Base-by-base conservation (phyloP, 2,888 invertebrate species). In the Agrotis ipsilon region DNA sequence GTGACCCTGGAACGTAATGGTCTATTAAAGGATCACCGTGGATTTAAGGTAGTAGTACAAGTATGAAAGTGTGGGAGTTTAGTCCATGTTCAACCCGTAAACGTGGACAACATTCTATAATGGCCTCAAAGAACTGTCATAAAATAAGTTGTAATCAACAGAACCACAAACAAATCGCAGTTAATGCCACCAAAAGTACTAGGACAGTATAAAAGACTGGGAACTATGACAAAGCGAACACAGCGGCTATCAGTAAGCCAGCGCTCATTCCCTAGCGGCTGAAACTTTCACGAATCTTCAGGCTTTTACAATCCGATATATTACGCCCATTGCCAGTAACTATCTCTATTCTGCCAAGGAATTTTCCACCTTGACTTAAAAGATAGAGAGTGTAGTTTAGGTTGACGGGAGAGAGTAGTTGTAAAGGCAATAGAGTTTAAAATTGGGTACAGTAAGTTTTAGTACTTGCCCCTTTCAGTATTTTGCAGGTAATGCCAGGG, bases 391-490 rank as follows among this genome's bases (percentile, higher is more conserved):
- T 71, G 0, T 14, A 11, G 0, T 61, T 71, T 77, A 3, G 9
- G 2, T 45, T 55, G 16, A 2, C 1, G 1, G 1, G 0, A 39
- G 14, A 14, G 19, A 43, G 49, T 63, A 68, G 58, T 72, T 68
- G 45, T 62, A 68, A 72, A 68, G 64, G 71, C 65, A 64, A 18
- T 71, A 79, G 82, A 90, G 86, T 92, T 92, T 91, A 92, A 92
- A 93, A 92, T 92, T 92, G 90, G 91, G 87, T 88, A 84, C 81
- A 86, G 86, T 91, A 90, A 92, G 89, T 92, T 92, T 88, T 89
- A 87, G 86, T 83, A 81, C 86, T 87, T 81, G 75, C 75, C 75
- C 68, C 82, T 86, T 78, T 72, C 80, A 76, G 72, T 81, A 84
- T 84, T 81, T 87, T 84, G 74, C 68, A 75, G 81, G 68, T 82